A percentile compares a stretch with the other conserved stretches of the same genome.
Evolutionary conservation across 2,888 invertebrate genomes (phyloP).

Genomic region (Trachelus iudaicus): DNA sequence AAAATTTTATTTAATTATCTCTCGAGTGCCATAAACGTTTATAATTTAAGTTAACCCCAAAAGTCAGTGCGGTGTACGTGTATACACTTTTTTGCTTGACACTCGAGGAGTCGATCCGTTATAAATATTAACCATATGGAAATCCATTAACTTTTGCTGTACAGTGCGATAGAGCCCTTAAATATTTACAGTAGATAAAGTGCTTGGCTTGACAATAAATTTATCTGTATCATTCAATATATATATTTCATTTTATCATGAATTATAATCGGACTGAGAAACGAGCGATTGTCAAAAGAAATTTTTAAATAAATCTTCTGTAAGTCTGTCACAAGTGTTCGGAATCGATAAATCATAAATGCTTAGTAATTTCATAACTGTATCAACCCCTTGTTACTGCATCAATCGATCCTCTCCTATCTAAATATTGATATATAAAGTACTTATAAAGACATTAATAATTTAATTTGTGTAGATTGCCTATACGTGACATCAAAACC

Average conservation of each 20-base stretch:
- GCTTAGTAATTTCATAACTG: neutral
- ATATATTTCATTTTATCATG: too few species aligned
- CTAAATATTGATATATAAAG: too few species aligned
- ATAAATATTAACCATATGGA: neutral
- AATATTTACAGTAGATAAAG: neutral
- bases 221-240: too few species aligned
- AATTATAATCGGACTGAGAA: neutral
- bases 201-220: neutral
- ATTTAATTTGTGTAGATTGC: constrained; percentile 74
- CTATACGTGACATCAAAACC: constrained; percentile 84
- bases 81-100: too few species aligned
- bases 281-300: too few species aligned
- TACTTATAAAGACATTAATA: neutral
- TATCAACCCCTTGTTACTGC: too few species aligned
- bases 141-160: neutral
- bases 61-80: too few species aligned
- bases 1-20: neutral
- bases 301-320: too few species aligned
- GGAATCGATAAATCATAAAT: neutral
- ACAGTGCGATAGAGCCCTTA: neutral
- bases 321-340: too few species aligned
- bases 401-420: too few species aligned
- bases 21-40: neutral
- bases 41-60: neutral
- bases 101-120: too few species aligned